Percentiles rank a stretch among this genome's conserved stretches.
Conservation (phyloP, 2,113 vertebrate genomes). For the Brachyhypopomus gauderio region DNA sequence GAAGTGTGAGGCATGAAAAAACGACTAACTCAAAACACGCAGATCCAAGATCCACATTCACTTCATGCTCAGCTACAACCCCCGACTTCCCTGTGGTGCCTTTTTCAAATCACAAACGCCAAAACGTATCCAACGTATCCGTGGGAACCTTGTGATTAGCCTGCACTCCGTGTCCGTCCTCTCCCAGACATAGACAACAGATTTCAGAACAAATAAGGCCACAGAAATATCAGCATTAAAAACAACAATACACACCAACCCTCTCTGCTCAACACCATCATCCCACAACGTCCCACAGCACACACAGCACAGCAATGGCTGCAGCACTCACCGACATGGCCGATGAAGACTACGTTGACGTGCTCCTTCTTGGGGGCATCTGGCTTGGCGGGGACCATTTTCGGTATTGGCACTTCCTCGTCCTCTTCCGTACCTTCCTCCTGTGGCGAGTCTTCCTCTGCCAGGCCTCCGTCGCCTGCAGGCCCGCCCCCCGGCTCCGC, state of each 20-base stretch:
- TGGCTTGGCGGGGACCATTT: conserved; percentile 77
- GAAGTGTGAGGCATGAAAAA: too few relatives aligned
- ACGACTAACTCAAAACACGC: too few relatives aligned
- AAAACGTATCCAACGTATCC: background rate
- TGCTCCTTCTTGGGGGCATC: conserved; percentile 90
- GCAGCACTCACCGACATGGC: conserved; percentile 83
- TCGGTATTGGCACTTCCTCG: conserved; percentile 83
- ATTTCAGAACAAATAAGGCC: too few relatives aligned
- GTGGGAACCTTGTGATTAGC: background rate
- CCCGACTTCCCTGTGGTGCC: background rate
- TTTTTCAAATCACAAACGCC: background rate
- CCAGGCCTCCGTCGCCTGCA: conserved; percentile 51
- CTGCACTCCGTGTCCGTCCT: background rate
- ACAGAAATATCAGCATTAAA: too few relatives aligned
- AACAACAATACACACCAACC: background rate
- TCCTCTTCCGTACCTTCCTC: conserved; percentile 85
- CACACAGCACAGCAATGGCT: too few relatives aligned
- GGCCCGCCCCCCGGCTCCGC: conserved; percentile 73
- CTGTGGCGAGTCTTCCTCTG: conserved; percentile 72
- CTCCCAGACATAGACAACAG: background rate
- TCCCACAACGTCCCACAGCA: too few relatives aligned
- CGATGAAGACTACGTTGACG: conserved; percentile 90
- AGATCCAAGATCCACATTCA: background rate
- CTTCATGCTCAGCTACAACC: background rate
- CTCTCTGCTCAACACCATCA: too few relatives aligned